These are phyloP conservation scores for Dioctria rufipes DNA, from an alignment of 2,888 invertebrate species.

Conservation along the genomic window DNA sequence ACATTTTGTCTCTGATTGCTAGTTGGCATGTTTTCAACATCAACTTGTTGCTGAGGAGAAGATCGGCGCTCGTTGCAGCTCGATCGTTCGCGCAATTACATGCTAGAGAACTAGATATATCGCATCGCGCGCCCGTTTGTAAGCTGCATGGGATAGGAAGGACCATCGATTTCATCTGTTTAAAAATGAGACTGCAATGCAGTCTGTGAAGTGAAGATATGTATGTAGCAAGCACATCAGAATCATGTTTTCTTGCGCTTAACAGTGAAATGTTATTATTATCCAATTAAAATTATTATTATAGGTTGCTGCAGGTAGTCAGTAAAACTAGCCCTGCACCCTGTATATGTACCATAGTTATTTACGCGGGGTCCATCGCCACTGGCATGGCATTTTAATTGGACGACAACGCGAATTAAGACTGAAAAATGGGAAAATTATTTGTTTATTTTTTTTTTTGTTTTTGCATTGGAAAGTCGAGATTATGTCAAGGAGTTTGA, in stretches of 20 bases:
- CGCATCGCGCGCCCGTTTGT: not conserved
- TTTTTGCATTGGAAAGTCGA: not conserved
- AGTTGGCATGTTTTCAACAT: slow-evolving; percentile 46
- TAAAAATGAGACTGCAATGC: not conserved
- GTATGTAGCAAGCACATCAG: not conserved
- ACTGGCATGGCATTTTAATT: slow-evolving; percentile 45
- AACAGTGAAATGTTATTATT: slow-evolving; percentile 56
- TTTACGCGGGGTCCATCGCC: slow-evolving; percentile 5
- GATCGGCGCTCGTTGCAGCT: slow-evolving; percentile 8
- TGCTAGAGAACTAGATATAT: not conserved
- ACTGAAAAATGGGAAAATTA: not conserved
- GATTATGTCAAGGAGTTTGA: not conserved
- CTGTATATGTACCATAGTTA: not conserved
- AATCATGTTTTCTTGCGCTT: slow-evolving; percentile 35
- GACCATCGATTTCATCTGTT: not conserved
- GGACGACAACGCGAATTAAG: not conserved
- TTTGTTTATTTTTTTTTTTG: too few species aligned
- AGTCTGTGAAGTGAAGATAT: not conserved
- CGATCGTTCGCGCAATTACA: slow-evolving; percentile 21
- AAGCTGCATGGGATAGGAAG: not conserved
- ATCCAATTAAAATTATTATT: slow-evolving; percentile 60
- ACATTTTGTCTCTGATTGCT: slow-evolving; percentile 37
- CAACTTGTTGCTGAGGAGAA: slow-evolving; percentile 1
- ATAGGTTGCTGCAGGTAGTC: slow-evolving; percentile 40
- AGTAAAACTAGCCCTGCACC: not conserved